Evolutionary conservation across 2,113 vertebrate species (phyloP), one percentile per base, ranked within the genome.

Genomic region (Oreocharis arfaki): DNA sequence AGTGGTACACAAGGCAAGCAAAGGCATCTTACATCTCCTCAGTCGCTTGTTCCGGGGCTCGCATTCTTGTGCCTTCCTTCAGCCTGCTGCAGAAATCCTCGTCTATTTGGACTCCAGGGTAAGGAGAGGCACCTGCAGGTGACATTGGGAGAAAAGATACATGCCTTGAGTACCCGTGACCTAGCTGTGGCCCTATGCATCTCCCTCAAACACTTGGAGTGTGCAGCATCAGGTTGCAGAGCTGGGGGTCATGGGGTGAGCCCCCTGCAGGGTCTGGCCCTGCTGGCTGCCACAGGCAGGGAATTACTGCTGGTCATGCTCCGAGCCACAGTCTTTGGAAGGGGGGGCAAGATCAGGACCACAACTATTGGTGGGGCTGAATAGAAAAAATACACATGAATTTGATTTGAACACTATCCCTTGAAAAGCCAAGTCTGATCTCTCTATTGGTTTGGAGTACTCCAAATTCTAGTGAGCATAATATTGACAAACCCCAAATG

Each of bases 21-120:
- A 76, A 57, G 15, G 11, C 24, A 10, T 97, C 98, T 97, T 97
- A 99, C 99, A 99, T 99, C 95, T 99, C 99, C 42, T 98, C 87
- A 0, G 99, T 99, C 4, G 99, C 98, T 86, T 98, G 98, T 57
- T 99, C 98, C 0, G 99, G 99, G 1, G 98, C 98, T 91, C 98
- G 91, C 99, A 99, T 99, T 85, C 99, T 98, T 52, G 99, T 99
- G 89, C 99, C 99, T 19, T 96, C 98, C 84, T 99, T 99, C 71
- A 99, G 98, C 70, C 98, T 98, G 92, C 98, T 98, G 97, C 99
- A 99, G 98, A 99, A 99, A 76, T 99, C 99, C 84, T 99, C 99
- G 1, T 99, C 99, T 81, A 99, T 99, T 61, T 99, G 98, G 57
- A 99, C 97, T 19, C 99, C 99, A 0, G 99, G 99, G 87, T 99